Evolutionary conservation across 2,797 vertebrate genomes (phyloP), one percentile per base, ranked within the genome.

Genomic region (Apodemus agrarius): DNA sequence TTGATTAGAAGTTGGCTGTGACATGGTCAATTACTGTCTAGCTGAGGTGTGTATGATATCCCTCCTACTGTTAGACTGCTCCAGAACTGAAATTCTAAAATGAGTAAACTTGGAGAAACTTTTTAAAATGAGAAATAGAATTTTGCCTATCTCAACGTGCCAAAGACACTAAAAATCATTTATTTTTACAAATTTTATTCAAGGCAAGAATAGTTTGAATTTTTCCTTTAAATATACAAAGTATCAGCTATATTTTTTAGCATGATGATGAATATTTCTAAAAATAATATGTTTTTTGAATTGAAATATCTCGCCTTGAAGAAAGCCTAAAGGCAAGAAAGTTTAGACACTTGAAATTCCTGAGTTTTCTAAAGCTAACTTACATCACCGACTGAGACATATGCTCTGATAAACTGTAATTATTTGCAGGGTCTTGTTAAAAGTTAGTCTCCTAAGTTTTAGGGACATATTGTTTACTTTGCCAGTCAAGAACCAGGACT

Each of bases 271-370:
- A 96, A 74, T 96, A 5, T 43, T 95, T 96, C 94, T 81, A 96
- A 97, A 97, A 95, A 97, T 95, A 96, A 65, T 1, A 74, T 74
- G 82, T 22, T 78, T 37, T 97, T 96, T 97, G 85, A 97, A 86
- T 76, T 92, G 57, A 96, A 97, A 94, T 87, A n/a, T 76, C 49
- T 97, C 37, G 59, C 43, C 24, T 86, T 93, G 43, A 97, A 96
- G 86, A 90, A 96, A 93, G 85, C 90, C 93, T 95, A 74, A 91
- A 96, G 86, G 89, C 94, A 97, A 96, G 63, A 95, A 96, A 93
- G 85, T 83, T 97, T 95, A 95, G 63, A 54, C 81, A 93, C 57
- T 91, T 92, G 78, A 93, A 94, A 95, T 95, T 80, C 67, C 85
- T 63, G 63, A 87, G 37, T 90, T 94, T 89, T 83, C 75, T 92